Evolutionary conservation across 2,797 vertebrate species (phyloP), one percentile per base, ranked within the genome.

Genomic region (Megalops cyprinoides): DNA sequence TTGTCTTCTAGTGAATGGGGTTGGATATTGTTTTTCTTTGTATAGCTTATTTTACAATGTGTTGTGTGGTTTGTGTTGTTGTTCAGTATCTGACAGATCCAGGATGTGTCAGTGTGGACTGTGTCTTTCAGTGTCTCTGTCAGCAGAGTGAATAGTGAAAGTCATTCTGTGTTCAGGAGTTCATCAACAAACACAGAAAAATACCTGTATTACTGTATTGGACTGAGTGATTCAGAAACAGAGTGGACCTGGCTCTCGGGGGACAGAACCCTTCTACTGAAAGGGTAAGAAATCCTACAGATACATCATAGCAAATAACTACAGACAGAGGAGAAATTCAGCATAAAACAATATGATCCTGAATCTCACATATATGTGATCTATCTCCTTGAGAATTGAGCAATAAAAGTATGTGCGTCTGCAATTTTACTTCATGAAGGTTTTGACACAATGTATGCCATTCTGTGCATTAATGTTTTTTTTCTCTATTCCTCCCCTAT

Each of bases 141-240:
- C 31, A 71, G 4, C 23, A 15, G 31, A 44, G 15, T 44, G n/a
- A 73, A 53, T n/a, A 74, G 53, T 0, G 1, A 37, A 15, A 60
- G 28, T 75, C 6, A 65, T 51, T 48, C 42, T 75, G 55, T 42
- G 56, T 48, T 23, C 67, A 80, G 79, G 39, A 18, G 2, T 80
- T 80, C 18, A 46, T 74, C 5, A 60, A 14, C 69, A 46, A 46
- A 34, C 4, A 60, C 7, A 8, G 7, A 49, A 51, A n/a, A n/a
- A n/a, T n/a, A n/a, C n/a, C 37, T n/a, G n/a, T n/a, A 49, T 79
- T 42, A 55, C 69, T 80, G 79, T 79, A 80, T 80, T 74, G 69
- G 79, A 56, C 51, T 80, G 25, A 31, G 44, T 48, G 18, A n/a
- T 18, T 37, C 18, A 31, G 25, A 5, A 0, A 10, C 15, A 12